These are phyloP conservation scores for Hylia prasina DNA, from an alignment of 2,113 vertebrate species.

Conservation along the genomic window DNA sequence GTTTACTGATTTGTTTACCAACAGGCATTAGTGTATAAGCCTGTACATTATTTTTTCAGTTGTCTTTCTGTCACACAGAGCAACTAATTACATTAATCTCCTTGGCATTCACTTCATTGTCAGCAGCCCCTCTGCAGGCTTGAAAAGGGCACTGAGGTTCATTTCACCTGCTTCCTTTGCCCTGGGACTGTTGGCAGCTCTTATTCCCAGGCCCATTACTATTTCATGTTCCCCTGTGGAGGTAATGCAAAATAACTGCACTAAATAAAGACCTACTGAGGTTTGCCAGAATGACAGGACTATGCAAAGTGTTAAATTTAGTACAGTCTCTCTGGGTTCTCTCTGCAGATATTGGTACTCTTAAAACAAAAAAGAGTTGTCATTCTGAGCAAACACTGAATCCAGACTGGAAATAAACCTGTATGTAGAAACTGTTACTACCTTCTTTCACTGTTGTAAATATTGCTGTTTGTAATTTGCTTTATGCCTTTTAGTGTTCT, in stretches of 20 bases:
- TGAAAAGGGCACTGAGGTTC: not conserved
- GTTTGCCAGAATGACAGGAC: not conserved
- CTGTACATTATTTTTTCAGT: not conserved
- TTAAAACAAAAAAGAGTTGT: not conserved
- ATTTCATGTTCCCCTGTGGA: not conserved
- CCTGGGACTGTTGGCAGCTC: not conserved
- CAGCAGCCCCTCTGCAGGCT: not conserved
- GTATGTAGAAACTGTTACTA: not conserved
- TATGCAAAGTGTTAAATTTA: not conserved
- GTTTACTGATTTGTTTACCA: not conserved
- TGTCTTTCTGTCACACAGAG: not conserved
- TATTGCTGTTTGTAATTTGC: not conserved
- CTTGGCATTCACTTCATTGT: not conserved
- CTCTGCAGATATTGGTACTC: not conserved
- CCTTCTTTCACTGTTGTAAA: not conserved
- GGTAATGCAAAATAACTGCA: not conserved
- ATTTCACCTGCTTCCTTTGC: not conserved
- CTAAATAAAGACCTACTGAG: conserved; percentile 9
- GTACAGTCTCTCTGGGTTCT: not conserved
- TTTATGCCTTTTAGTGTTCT: not conserved
- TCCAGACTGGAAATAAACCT: not conserved
- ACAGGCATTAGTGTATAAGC: not conserved
- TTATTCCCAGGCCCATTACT: not conserved
- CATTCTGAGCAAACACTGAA: not conserved
- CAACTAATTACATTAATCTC: not conserved